phyloP scores from a whole-genome alignment of 2,888 invertebrate genomes.

The Tetragonisca angustula region DNA sequence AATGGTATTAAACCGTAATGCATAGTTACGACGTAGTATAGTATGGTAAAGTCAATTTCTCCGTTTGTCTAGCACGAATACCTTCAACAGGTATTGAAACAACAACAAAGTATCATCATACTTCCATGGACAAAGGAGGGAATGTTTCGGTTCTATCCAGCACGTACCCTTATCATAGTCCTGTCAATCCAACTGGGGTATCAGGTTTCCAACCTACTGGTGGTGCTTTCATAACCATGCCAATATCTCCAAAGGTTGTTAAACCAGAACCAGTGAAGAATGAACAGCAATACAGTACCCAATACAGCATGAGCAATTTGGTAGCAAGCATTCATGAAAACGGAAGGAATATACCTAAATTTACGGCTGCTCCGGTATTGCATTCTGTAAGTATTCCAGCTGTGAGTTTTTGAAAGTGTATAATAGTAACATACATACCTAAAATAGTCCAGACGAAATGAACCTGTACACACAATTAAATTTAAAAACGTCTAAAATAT shows the following conservation, averaged over 20 bases:
- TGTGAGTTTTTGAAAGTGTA: background rate
- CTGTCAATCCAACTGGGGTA: constrained; percentile 92
- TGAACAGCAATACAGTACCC: constrained; percentile 80
- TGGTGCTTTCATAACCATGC: constrained; percentile 96
- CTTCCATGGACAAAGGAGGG: constrained; percentile 82
- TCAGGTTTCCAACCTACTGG: constrained; percentile 97
- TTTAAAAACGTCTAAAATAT: background rate
- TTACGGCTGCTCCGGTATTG: constrained; percentile 80
- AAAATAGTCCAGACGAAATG: constrained; percentile 25
- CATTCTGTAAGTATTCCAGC: constrained; percentile 76
- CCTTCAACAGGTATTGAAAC: constrained; percentile 85
- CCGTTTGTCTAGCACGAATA: constrained; percentile 84
- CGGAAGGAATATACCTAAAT: constrained; percentile 79
- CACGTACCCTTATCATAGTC: constrained; percentile 87
- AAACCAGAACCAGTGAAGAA: constrained; percentile 79
- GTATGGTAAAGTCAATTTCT: constrained; percentile 56
- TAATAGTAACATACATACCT: constrained; percentile 58
- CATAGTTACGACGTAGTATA: constrained; percentile 23
- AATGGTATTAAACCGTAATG: background rate
- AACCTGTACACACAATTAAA: background rate
- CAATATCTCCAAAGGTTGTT: constrained; percentile 86
- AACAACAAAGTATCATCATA: constrained; percentile 84
- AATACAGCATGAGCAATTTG: constrained; percentile 80
- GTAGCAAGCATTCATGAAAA: constrained; percentile 80
- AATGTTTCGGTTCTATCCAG: constrained; percentile 84